phyloP scores from a whole-genome alignment of 2,888 invertebrate species.

The Drosophila setosimentum region DNA sequence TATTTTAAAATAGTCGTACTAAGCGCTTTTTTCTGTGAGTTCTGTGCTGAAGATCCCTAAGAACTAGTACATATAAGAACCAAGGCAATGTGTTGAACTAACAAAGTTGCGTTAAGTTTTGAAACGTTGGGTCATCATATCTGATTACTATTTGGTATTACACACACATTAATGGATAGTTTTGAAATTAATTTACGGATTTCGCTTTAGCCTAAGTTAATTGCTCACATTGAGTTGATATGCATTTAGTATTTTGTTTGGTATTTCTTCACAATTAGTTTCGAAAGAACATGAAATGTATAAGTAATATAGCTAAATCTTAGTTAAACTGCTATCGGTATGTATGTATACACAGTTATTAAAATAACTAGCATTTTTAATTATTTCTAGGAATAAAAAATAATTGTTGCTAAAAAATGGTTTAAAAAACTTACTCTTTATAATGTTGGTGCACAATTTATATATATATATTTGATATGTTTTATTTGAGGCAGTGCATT shows the following conservation, averaged over 20 bases:
- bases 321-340: conserved; percentile 48
- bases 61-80: conserved; percentile 44
- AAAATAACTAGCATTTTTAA: conserved; percentile 29
- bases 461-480: conserved; percentile 21
- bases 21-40: conserved; percentile 27
- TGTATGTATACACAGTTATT: conserved; percentile 50
- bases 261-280: conserved; percentile 53
- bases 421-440: conserved; percentile 60
- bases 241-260: conserved; percentile 45
- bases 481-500: conserved; percentile 70
- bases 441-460: conserved; percentile 49
- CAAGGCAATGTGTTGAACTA: conserved; percentile 38
- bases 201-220: conserved; percentile 57
- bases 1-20: conserved; percentile 20
- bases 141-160: conserved; percentile 29
- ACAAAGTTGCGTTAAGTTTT: conserved; percentile 22
- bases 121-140: conserved; percentile 53
- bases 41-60: conserved; percentile 67
- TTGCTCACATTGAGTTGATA: conserved; percentile 78
- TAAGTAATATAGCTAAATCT: conserved; percentile 43
- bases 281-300: conserved; percentile 60
- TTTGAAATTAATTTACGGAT: conserved; percentile 4
- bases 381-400: conserved; percentile 57
- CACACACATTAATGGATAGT: conserved; percentile 29
- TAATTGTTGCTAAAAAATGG: conserved; percentile 71